Base-by-base conservation (phyloP, 2,797 vertebrate genomes). In the Cryptoprocta ferox region DNA sequence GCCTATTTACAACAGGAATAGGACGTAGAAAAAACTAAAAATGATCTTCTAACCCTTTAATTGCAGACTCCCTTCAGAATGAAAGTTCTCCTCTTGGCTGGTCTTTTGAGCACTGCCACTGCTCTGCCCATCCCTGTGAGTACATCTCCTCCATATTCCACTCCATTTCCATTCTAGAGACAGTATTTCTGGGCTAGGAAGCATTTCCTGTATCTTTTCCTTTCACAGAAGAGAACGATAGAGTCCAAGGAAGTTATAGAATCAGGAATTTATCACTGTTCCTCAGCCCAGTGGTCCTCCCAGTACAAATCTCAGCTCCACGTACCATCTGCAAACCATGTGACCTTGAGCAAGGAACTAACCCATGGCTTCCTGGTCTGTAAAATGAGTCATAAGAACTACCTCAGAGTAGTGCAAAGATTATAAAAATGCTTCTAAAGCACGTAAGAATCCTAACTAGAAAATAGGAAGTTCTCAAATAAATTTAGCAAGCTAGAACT, bases 71-170 rank as follows among this genome's bases (percentile, higher is more conserved):
- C 45, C 68, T 70, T 89, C 93, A 97, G 65, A 70, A 97, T 97
- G 97, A 81, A 90, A 70, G 18, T 89, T 19, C 71, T 97, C 30
- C 9, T 95, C 59, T 8, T 97, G 86, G 93, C 66, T 5, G 42
- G 89, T 75, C 91, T 97, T 75, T 19, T 88, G 91, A 73, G 95
- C 13, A 21, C 28, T 0, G 65, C 48, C 16, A 16, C 39, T 3
- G 86, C 95, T 9, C 75, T 81, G 48, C 95, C 94, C 66, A 37
- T 97, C 61, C 95, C 89, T 7, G 95, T 97, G 87, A 98, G 93
- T 97, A 96, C 45, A 6, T 6, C 15, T 70, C 8, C 11, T 59
- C 42, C 6, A 28, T 1, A 30, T n/a, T 6, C 15, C 8, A 42
- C 28, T 85, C 71, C 28, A 2, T 32, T 80, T 82, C 35, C n/a